Conservation (phyloP, 2,797 vertebrate species). For the Syngnathus acus region DNA sequence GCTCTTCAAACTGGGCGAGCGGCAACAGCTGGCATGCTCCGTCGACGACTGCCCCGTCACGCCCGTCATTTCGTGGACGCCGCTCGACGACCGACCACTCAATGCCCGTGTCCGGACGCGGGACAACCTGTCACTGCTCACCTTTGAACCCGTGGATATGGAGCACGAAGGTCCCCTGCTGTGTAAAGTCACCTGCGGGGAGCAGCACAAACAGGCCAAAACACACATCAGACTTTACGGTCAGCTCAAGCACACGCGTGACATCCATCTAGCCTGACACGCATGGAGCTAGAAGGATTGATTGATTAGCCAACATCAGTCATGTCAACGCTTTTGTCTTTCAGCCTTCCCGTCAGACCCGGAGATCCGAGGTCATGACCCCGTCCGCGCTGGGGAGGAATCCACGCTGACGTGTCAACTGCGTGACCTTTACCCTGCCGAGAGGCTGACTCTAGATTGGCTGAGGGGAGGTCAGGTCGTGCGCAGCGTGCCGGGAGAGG, state of each 20-base stretch:
- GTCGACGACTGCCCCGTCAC: constrained; percentile 33
- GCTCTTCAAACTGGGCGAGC: constrained; percentile 44
- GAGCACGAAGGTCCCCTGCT: constrained; percentile 44
- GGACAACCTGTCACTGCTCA: constrained; percentile 20
- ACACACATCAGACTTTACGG: constrained; percentile 50
- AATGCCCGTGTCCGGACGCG: background rate
- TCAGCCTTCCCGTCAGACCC: constrained; percentile 79
- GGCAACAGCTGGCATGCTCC: constrained; percentile 37
- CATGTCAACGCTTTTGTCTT: background rate
- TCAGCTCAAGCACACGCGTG: constrained; percentile 32
- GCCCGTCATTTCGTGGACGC: constrained; percentile 37
- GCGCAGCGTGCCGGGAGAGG: background rate
- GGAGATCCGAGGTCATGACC: constrained; percentile 58
- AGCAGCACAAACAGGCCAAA: background rate
- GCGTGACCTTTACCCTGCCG: constrained; percentile 62
- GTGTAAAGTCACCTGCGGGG: constrained; percentile 48
- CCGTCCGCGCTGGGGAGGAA: constrained; percentile 44
- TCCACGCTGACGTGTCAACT: constrained; percentile 66
- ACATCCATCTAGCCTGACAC: too few species aligned
- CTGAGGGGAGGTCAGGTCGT: constrained; percentile 34
- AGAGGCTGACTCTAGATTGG: constrained; percentile 63
- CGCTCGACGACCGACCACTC: constrained; percentile 51
- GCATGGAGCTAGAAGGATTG: background rate
- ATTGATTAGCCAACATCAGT: background rate
- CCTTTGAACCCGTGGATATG: constrained; percentile 43